A percentile compares a stretch with the other conserved stretches of the same genome.
phyloP scores from a whole-genome alignment of 2,797 vertebrate species.

The Xyrichtys novacula region DNA sequence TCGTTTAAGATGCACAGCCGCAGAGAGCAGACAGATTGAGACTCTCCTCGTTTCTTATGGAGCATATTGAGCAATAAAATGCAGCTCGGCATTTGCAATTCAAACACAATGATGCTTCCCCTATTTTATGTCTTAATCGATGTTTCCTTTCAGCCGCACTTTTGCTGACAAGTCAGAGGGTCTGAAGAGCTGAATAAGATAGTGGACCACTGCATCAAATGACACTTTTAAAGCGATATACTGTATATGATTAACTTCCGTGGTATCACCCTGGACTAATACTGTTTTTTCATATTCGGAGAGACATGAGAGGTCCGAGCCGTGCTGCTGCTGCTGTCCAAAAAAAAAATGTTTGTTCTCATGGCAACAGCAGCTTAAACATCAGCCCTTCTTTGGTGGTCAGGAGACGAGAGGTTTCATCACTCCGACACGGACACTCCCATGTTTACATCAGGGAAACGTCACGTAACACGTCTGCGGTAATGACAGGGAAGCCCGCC shows the following conservation, averaged over 20 bases:
- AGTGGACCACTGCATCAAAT: conserved; percentile 9
- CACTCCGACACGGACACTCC: conserved; percentile 48
- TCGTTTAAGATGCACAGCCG: conserved; percentile 18
- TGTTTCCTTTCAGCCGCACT: conserved; percentile 49
- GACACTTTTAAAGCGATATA: background rate
- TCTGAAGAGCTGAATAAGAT: conserved; percentile 34
- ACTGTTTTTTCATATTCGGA: background rate
- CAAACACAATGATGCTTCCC: conserved; percentile 60
- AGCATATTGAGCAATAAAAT: conserved; percentile 65
- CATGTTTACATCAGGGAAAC: conserved; percentile 63
- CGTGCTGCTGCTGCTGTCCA: background rate
- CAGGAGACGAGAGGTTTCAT: conserved; percentile 63
- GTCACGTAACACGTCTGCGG: conserved; percentile 62
- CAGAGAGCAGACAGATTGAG: conserved; percentile 44
- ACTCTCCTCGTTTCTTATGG: conserved; percentile 25
- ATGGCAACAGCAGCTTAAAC: conserved; percentile 62
- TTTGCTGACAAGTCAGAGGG: conserved; percentile 53
- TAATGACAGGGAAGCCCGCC: conserved; percentile 59
- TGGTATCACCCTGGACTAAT: background rate
- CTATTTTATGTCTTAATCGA: conserved; percentile 62
- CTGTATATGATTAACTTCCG: conserved; percentile 11
- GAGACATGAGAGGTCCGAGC: background rate
- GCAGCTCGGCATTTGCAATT: conserved; percentile 61
- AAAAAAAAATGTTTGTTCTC: conserved; percentile 56
- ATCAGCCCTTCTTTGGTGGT: conserved; percentile 49